Percentiles rank a stretch among this genome's conserved stretches.
Evolutionary conservation across 2,888 invertebrate species (phyloP).

Genomic region (Bombylius discolor): DNA sequence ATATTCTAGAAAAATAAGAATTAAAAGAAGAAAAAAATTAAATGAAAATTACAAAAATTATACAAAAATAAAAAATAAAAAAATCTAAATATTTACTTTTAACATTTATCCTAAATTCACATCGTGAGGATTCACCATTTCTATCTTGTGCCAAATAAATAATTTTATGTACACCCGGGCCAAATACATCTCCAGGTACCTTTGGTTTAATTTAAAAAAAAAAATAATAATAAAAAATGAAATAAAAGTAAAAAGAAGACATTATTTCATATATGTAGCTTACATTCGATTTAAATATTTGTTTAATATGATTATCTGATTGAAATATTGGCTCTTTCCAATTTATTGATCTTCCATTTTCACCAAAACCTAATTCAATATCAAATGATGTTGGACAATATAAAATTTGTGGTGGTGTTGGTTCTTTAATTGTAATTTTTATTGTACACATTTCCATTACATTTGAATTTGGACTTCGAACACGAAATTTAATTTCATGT

Average conservation of each 20-base stretch:
- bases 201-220: slow-evolving; percentile 19
- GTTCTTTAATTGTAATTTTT: slow-evolving; percentile 44
- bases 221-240: not conserved
- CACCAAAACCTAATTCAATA: slow-evolving; percentile 41
- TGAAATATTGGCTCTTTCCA: slow-evolving; percentile 54
- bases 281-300: slow-evolving; percentile 48
- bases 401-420: slow-evolving; percentile 42
- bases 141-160: slow-evolving; percentile 51
- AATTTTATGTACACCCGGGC: slow-evolving; percentile 46
- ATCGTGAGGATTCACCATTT: slow-evolving; percentile 47
- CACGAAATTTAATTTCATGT: slow-evolving; percentile 46
- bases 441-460: slow-evolving; percentile 45
- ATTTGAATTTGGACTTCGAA: slow-evolving; percentile 42
- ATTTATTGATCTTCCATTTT: slow-evolving; percentile 41
- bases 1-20: slow-evolving; percentile 8
- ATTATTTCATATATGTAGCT: slow-evolving; percentile 16
- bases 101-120: slow-evolving; percentile 49
- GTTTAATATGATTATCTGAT: slow-evolving; percentile 43
- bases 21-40: not conserved
- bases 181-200: slow-evolving; percentile 49
- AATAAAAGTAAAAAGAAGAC: not conserved
- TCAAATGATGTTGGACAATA: slow-evolving; percentile 51
- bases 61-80: too few species aligned
- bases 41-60: not conserved
- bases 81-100: slow-evolving; percentile 35